Evolutionary conservation across 2,888 invertebrate genomes (phyloP).

Genomic region (Mantis religiosa): DNA sequence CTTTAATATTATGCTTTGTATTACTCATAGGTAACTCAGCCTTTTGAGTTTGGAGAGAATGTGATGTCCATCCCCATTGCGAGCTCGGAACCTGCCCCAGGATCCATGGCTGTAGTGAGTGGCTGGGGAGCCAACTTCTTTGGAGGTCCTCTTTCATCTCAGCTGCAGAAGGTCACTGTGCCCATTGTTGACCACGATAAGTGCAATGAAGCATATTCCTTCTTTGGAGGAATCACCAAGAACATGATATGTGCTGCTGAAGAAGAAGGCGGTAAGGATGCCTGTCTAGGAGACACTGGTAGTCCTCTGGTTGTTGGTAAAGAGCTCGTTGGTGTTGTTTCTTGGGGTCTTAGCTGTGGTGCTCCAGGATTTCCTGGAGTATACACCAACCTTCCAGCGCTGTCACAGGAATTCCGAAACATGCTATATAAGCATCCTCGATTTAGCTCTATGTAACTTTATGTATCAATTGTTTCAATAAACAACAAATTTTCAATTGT

Average conservation of each 20-base stretch:
- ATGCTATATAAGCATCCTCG: no score
- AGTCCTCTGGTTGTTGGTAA: slow-evolving; percentile 39
- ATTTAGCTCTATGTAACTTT: no score
- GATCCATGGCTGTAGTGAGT: slow-evolving; percentile 36
- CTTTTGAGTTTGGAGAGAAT: background rate
- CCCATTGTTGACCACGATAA: slow-evolving; percentile 37
- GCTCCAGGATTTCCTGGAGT: slow-evolving; percentile 32
- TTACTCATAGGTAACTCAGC: background rate
- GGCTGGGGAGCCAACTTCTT: slow-evolving; percentile 38
- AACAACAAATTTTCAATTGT: no score
- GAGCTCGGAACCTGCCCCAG: background rate
- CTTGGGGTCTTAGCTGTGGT: slow-evolving; percentile 43
- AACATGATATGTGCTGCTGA: slow-evolving; percentile 54
- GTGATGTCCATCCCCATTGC: background rate
- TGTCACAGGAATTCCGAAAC: no score
- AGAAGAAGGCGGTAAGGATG: slow-evolving; percentile 47
- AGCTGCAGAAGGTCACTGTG: slow-evolving; percentile 38
- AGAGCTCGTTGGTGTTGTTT: slow-evolving; percentile 41
- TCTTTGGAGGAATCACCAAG: slow-evolving; percentile 32
- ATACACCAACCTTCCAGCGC: slow-evolving; percentile 21
- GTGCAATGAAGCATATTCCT: slow-evolving; percentile 37
- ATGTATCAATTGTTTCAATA: no score
- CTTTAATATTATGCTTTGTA: no score
- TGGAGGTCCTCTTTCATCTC: slow-evolving; percentile 33
- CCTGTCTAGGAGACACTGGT: slow-evolving; percentile 51